Percentiles rank a stretch among this genome's conserved stretches.
Conservation (phyloP, 2,113 vertebrate species). For the Oceanodroma tethys region DNA sequence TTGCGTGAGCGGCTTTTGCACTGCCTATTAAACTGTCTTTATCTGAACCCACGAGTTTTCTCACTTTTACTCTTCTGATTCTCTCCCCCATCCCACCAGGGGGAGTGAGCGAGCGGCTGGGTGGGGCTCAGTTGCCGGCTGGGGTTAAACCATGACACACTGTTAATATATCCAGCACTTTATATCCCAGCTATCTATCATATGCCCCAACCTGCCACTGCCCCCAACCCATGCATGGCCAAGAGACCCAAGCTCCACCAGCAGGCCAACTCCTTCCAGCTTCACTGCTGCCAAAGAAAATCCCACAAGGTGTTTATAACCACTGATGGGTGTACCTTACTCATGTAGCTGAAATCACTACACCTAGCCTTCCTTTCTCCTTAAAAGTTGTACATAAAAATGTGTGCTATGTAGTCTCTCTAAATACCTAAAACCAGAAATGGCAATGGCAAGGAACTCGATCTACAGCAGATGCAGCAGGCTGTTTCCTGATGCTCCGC, state of each 20-base stretch:
- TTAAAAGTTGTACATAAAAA: not conserved
- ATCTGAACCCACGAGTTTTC: no score
- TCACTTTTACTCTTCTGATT: no score
- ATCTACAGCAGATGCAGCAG: not conserved
- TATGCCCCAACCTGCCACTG: not conserved
- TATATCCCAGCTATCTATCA: not conserved
- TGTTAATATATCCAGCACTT: not conserved
- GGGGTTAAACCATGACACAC: not conserved
- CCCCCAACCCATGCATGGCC: not conserved
- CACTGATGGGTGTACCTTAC: not conserved
- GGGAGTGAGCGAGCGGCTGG: no score
- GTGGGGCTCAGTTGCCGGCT: no score
- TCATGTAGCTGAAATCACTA: not conserved
- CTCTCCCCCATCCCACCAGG: no score
- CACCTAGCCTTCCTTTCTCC: not conserved
- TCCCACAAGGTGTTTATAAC: not conserved
- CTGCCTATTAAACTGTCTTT: no score
- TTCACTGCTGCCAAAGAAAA: not conserved
- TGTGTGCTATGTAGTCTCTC: not conserved
- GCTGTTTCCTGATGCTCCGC: not conserved
- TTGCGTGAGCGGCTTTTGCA: no score
- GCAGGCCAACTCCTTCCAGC: not conserved
- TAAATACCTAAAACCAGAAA: not conserved
- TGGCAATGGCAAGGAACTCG: accelerated
- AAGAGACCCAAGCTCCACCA: not conserved